Conservation (phyloP, 2,888 invertebrate genomes). For the Eustalomyia histrio region DNA sequence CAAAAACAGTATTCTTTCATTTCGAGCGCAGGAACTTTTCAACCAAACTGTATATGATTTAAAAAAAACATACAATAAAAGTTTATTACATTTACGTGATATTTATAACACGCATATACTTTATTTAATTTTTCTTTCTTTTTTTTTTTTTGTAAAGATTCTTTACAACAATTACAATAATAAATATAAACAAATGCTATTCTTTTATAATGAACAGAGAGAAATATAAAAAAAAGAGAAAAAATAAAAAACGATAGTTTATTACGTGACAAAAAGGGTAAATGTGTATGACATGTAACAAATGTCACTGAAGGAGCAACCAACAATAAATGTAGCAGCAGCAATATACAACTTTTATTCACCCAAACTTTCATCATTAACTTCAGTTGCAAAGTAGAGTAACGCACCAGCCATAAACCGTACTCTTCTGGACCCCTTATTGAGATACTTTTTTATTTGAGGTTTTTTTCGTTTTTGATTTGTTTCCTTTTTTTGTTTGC, state of each 20-base stretch:
- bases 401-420: not conserved
- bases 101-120: slow-evolving; percentile 42
- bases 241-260: not conserved
- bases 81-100: slow-evolving; percentile 49
- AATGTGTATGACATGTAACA: slow-evolving; percentile 5
- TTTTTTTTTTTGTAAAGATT: not conserved
- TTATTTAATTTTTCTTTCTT: not conserved
- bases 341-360: not conserved
- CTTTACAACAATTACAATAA: slow-evolving; percentile 4
- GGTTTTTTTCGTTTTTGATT: slow-evolving; percentile 34
- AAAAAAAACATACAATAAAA: slow-evolving; percentile 37
- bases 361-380: slow-evolving; percentile 8
- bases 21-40: too few relatives aligned
- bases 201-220: slow-evolving; percentile 6
- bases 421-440: not conserved
- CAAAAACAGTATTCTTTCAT: too few relatives aligned
- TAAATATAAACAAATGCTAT: slow-evolving; percentile 46
- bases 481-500: slow-evolving; percentile 25
- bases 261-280: slow-evolving; percentile 8
- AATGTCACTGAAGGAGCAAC: not conserved
- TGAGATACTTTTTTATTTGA: slow-evolving; percentile 39
- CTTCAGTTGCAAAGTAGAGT: not conserved
- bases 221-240: slow-evolving; percentile 8
- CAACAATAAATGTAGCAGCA: not conserved
- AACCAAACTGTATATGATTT: too few relatives aligned